A percentile compares a stretch with the other conserved stretches of the same genome.
Evolutionary conservation across 2,797 vertebrate genomes (phyloP).

Genomic region (Anabas testudineus): DNA sequence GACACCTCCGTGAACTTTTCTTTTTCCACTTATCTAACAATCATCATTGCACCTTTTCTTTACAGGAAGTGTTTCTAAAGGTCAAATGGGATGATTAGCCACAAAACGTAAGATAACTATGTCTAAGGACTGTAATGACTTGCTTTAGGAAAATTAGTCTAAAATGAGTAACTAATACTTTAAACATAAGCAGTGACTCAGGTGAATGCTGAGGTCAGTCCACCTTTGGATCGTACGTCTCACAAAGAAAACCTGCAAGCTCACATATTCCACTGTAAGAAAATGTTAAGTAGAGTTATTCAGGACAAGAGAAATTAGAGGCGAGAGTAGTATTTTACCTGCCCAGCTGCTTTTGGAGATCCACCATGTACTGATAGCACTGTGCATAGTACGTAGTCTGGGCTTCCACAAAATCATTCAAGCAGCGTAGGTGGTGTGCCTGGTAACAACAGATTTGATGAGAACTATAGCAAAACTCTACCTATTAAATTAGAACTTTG

Average conservation of each 20-base stretch:
- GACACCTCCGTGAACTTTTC: background rate
- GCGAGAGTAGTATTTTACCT: constrained; percentile 81
- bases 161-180: no score
- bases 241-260: no score
- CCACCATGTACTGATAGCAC: constrained; percentile 98
- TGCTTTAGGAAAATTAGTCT: background rate
- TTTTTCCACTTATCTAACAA: background rate
- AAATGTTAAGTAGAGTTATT: background rate
- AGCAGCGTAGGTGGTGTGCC: constrained; percentile 97
- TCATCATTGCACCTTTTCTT: background rate
- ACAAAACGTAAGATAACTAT: background rate
- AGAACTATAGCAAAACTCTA: no score
- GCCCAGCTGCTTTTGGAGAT: constrained; percentile 98
- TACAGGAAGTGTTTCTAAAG: background rate
- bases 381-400: constrained; percentile 98
- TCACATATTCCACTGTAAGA: background rate
- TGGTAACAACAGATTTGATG: no score
- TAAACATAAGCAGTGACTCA: no score
- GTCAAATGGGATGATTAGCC: background rate
- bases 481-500: no score
- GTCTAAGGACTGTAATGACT: background rate
- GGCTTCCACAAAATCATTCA: constrained; percentile 98
- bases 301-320: background rate
- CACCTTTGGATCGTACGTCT: no score
- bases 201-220: no score